Evolutionary conservation across 2,888 invertebrate species (phyloP).

Genomic region (Cancer borealis): DNA sequence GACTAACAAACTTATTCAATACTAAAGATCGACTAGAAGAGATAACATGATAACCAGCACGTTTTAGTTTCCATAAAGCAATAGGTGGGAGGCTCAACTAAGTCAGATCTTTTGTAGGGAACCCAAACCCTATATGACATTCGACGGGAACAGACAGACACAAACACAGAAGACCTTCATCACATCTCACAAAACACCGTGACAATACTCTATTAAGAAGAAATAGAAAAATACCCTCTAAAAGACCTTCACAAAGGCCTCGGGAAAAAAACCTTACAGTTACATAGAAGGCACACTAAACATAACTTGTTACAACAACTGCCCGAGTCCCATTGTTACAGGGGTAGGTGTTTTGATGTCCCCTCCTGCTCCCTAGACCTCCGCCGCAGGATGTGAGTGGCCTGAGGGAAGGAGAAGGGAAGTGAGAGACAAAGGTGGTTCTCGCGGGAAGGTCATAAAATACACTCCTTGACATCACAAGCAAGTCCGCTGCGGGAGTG

Average conservation of each 20-base stretch:
- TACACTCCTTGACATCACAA: slow-evolving; percentile 2
- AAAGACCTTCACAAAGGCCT: background rate
- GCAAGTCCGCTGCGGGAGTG: background rate
- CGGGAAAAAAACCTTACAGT: background rate
- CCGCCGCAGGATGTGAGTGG: background rate
- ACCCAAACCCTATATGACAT: background rate
- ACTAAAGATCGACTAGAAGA: too few species aligned
- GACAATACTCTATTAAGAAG: background rate
- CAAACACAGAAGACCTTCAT: background rate
- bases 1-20: too few species aligned
- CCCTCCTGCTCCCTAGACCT: background rate
- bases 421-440: background rate
- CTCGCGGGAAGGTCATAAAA: background rate
- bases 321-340: background rate
- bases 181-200: background rate
- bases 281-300: background rate
- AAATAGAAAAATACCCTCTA: background rate
- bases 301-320: background rate
- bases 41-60: too few species aligned
- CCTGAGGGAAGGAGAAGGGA: background rate
- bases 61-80: background rate
- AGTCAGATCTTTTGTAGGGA: background rate
- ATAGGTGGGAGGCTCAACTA: background rate
- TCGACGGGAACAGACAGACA: background rate
- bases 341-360: background rate